phyloP scores from a whole-genome alignment of 2,797 vertebrate genomes.

The Sarcophilus harrisii region DNA sequence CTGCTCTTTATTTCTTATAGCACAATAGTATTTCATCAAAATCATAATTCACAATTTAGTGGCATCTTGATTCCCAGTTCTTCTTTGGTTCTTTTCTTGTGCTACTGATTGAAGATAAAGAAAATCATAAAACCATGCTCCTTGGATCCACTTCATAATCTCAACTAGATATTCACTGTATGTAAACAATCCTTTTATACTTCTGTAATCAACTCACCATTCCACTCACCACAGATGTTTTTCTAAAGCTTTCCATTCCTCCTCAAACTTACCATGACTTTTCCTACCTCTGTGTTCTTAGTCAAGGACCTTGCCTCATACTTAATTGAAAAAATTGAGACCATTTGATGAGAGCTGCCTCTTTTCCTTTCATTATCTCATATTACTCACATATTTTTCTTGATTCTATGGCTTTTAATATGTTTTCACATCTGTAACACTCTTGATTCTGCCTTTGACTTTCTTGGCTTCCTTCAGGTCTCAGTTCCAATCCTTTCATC shows the following conservation, averaged over 20 bases:
- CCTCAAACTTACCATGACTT: background rate
- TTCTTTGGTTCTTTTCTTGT: background rate
- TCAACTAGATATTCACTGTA: background rate
- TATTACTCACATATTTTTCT: background rate
- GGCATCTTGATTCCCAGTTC: background rate
- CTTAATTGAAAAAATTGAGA: background rate
- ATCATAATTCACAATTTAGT: background rate
- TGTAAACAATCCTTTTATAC: background rate
- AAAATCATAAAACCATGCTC: background rate
- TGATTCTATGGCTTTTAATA: background rate
- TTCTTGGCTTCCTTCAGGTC: background rate
- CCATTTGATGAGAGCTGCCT: background rate
- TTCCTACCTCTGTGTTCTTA: background rate
- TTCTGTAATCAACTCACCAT: background rate
- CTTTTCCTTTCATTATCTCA: background rate
- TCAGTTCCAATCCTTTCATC: background rate
- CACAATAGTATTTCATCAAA: background rate
- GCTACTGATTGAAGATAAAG: background rate
- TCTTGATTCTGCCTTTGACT: background rate
- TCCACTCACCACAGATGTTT: background rate
- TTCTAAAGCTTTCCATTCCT: background rate
- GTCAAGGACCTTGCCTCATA: background rate
- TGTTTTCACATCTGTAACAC: background rate
- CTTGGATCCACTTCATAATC: background rate
- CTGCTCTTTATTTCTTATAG: background rate